Conservation (phyloP, 2,888 invertebrate genomes). For the Plebejus argus region DNA sequence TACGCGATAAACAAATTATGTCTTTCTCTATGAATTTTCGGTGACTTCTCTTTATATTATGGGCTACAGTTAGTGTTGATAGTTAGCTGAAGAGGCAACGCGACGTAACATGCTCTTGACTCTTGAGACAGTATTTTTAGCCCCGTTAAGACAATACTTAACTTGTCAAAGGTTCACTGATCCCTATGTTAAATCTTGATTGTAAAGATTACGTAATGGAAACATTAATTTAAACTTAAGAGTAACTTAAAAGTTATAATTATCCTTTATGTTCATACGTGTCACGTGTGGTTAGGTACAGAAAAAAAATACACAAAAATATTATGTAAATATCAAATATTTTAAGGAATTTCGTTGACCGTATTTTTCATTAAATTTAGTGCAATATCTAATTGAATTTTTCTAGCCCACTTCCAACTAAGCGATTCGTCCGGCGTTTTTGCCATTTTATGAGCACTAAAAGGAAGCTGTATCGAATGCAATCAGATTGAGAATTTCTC, state of each 20-base stretch:
- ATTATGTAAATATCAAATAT: not conserved
- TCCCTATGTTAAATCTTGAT: not conserved
- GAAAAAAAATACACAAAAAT: not conserved
- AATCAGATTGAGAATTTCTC: constrained; percentile 4
- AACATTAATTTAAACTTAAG: too few relatives aligned
- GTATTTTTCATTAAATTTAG: too few relatives aligned
- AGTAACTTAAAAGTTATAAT: too few relatives aligned
- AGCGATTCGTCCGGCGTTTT: not conserved
- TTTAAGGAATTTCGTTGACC: too few relatives aligned
- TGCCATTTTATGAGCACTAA: not conserved
- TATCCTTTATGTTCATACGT: too few relatives aligned
- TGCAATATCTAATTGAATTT: not conserved
- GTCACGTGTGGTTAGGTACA: too few relatives aligned
- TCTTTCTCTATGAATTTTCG: not conserved
- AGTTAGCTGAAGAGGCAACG: not conserved
- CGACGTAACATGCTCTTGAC: not conserved
- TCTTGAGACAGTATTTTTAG: not conserved
- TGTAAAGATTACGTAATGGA: not conserved
- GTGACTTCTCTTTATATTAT: not conserved
- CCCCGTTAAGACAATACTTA: not conserved
- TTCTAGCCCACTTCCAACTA: not conserved
- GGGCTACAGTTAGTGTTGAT: not conserved
- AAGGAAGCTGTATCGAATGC: not conserved
- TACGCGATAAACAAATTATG: too few relatives aligned
- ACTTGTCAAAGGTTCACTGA: not conserved